A percentile compares a stretch with the other conserved stretches of the same genome.
phyloP scores from a whole-genome alignment of 1,140 invertebrate genomes.

The Drosophila repleta region DNA sequence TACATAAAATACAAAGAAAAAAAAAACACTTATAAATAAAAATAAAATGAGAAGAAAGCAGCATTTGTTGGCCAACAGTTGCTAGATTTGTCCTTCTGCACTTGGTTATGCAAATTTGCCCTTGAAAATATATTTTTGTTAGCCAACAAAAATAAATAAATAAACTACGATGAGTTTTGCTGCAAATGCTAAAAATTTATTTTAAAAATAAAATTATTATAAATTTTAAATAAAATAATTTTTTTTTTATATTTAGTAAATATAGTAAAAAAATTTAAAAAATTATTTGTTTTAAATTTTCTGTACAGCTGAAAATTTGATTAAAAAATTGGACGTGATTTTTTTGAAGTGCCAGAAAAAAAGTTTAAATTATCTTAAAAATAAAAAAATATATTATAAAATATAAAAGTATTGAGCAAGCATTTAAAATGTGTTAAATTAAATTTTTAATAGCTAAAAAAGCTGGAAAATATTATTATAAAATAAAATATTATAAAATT shows the following conservation, averaged over 20 bases:
- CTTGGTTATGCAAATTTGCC: conserved; percentile 29
- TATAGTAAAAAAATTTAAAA: too few species aligned
- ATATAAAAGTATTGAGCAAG: too few species aligned
- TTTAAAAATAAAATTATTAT: neutral
- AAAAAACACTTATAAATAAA: neutral
- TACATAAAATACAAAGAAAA: conserved; percentile 30
- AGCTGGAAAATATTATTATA: too few species aligned
- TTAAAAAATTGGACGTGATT: too few species aligned
- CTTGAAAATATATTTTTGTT: conserved; percentile 24
- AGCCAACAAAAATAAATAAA: neutral
- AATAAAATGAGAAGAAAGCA: neutral
- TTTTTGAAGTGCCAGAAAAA: too few species aligned
- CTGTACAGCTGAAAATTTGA: too few species aligned
- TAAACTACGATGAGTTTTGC: neutral
- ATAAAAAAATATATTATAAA: too few species aligned
- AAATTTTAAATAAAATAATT: neutral
- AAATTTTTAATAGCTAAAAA: too few species aligned
- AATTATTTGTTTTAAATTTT: too few species aligned
- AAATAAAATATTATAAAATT: too few species aligned
- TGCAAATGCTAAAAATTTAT: neutral
- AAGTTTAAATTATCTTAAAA: too few species aligned
- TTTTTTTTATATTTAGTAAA: neutral
- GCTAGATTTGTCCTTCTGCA: conserved; percentile 29
- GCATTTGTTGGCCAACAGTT: conserved; percentile 21
- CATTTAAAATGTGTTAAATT: too few species aligned